phyloP scores from a whole-genome alignment of 2,888 invertebrate species.

The Brenthis hecate region DNA sequence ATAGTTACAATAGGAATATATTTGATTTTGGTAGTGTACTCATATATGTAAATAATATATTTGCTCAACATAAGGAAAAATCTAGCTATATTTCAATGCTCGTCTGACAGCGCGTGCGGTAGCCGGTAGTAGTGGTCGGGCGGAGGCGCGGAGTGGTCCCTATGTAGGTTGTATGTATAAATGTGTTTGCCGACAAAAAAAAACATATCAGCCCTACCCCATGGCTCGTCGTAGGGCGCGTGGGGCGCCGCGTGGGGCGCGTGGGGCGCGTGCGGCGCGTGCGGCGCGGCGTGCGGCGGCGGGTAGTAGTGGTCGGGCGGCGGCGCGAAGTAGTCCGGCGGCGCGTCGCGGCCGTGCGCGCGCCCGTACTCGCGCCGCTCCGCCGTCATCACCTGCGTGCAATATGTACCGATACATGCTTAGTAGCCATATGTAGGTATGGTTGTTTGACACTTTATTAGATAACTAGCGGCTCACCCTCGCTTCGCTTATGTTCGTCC shows the following conservation, averaged over 20 bases:
- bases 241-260: slow-evolving; percentile 51
- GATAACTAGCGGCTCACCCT: too few species aligned
- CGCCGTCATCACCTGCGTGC: slow-evolving; percentile 91
- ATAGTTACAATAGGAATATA: neutral
- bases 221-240: slow-evolving; percentile 49
- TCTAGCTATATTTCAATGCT: too few species aligned
- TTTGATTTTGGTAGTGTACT: too few species aligned
- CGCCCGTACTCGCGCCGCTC: slow-evolving; percentile 93
- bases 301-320: slow-evolving; percentile 59
- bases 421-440: too few species aligned
- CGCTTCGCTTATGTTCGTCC: too few species aligned
- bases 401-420: too few species aligned
- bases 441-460: too few species aligned
- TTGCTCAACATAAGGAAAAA: neutral
- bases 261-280: slow-evolving; percentile 38
- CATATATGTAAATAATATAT: neutral
- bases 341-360: slow-evolving; percentile 83
- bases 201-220: slow-evolving; percentile 35
- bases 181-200: neutral
- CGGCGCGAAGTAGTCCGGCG: slow-evolving; percentile 58
- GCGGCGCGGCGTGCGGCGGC: slow-evolving; percentile 52
- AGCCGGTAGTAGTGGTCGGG: too few species aligned
- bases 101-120: too few species aligned
- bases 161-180: too few species aligned
- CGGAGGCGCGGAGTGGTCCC: too few species aligned